Conservation (phyloP, 2,113 vertebrate genomes). For the Alligator mississippiensis region DNA sequence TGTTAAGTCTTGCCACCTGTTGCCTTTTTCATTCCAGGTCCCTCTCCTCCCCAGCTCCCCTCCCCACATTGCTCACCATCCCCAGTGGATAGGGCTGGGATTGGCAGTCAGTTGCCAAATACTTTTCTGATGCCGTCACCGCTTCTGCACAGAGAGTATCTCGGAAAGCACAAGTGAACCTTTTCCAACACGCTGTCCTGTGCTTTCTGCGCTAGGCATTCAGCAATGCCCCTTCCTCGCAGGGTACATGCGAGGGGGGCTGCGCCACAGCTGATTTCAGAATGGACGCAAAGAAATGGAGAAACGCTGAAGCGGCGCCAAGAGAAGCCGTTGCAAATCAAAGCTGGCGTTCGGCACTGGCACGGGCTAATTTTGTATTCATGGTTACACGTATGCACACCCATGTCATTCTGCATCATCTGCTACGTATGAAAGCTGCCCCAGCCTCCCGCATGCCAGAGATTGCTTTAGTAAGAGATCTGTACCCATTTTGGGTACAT, state of each 20-base stretch:
- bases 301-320: slow-evolving; percentile 15
- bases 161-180: slow-evolving; percentile 26
- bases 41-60: slow-evolving; percentile 36
- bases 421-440: slow-evolving; percentile 9
- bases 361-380: slow-evolving; percentile 8
- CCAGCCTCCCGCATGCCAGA: slow-evolving; percentile 1
- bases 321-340: slow-evolving; percentile 9
- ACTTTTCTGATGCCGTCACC: slow-evolving; percentile 75
- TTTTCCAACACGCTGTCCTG: slow-evolving; percentile 2
- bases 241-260: neutral
- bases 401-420: slow-evolving; percentile 8
- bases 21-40: slow-evolving; percentile 60
- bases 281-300: neutral
- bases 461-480: slow-evolving; percentile 28
- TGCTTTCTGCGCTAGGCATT: neutral
- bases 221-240: neutral
- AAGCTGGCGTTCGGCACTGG: slow-evolving; percentile 26
- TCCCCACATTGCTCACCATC: slow-evolving; percentile 51
- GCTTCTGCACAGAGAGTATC: slow-evolving; percentile 63
- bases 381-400: neutral
- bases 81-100: slow-evolving; percentile 70
- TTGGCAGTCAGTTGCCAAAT: slow-evolving; percentile 71
- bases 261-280: rapidly evolving
- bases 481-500: neutral
- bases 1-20: slow-evolving; percentile 74